Evolutionary conservation across 2,113 vertebrate species (phyloP).

Genomic region (Arenaria interpres): DNA sequence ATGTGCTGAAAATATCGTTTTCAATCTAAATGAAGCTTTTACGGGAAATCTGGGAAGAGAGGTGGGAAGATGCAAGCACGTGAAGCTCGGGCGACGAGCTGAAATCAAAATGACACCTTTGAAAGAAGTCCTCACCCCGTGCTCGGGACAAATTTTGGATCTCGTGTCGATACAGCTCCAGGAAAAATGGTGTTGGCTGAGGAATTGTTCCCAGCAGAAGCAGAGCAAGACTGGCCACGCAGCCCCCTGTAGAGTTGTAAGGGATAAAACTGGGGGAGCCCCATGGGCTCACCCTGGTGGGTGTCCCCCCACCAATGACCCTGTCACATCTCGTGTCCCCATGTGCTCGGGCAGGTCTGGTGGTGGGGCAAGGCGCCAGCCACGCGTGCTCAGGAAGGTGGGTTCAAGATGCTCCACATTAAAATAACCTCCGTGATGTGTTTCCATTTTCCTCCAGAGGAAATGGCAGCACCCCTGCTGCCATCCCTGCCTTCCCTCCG

Average conservation of each 20-base stretch:
- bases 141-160: rapidly evolving
- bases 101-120: neutral
- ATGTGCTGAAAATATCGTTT: slow-evolving; percentile 71
- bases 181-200: neutral
- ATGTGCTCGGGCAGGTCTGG: neutral
- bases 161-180: neutral
- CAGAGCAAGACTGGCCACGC: rapidly evolving
- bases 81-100: neutral
- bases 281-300: neutral
- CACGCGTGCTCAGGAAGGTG: rapidly evolving
- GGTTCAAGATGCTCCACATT: neutral
- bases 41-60: slow-evolving; percentile 31
- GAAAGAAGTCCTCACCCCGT: neutral
- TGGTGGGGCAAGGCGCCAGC: rapidly evolving
- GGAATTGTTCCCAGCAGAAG: neutral
- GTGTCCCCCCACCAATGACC: rapidly evolving
- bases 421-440: neutral
- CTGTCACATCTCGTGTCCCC: neutral
- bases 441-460: neutral
- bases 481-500: neutral
- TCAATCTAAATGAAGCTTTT: slow-evolving; percentile 69
- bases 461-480: neutral
- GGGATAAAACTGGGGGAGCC: neutral
- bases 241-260: rapidly evolving
- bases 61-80: slow-evolving; percentile 21